phyloP scores from a whole-genome alignment of 2,113 vertebrate species.

The Rhinopithecus roxellana region DNA sequence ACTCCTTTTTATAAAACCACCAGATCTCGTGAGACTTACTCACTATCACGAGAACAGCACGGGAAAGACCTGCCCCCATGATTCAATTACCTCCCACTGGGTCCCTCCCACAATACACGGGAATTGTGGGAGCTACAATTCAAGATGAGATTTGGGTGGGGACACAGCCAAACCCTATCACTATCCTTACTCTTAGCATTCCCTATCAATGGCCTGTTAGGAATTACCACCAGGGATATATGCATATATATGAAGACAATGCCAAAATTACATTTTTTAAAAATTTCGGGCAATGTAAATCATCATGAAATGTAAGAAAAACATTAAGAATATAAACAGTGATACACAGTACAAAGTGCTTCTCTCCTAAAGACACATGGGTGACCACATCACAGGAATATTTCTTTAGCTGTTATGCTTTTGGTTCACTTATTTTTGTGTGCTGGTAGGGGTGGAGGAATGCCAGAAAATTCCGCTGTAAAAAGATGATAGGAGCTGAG shows the following conservation, averaged over 20 bases:
- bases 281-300: neutral
- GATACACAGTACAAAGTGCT: accelerated
- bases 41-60: no score
- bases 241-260: accelerated
- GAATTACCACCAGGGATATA: no score
- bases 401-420: no score
- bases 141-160: no score
- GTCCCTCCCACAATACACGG: no score
- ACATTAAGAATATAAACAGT: neutral
- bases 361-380: neutral
- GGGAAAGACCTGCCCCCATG: no score
- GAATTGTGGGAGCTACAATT: no score
- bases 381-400: accelerated
- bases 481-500: neutral
- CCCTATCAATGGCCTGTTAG: accelerated
- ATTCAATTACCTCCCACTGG: no score
- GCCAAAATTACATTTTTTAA: neutral
- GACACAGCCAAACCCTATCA: no score
- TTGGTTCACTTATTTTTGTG: neutral
- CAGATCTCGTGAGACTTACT: no score
- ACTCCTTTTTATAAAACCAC: no score
- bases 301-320: neutral
- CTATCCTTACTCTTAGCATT: neutral
- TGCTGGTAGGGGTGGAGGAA: neutral
- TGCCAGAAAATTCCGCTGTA: neutral